These are phyloP conservation scores for Piezodorus guildinii DNA, from an alignment of 1,140 invertebrate genomes.

Conservation along the genomic window DNA sequence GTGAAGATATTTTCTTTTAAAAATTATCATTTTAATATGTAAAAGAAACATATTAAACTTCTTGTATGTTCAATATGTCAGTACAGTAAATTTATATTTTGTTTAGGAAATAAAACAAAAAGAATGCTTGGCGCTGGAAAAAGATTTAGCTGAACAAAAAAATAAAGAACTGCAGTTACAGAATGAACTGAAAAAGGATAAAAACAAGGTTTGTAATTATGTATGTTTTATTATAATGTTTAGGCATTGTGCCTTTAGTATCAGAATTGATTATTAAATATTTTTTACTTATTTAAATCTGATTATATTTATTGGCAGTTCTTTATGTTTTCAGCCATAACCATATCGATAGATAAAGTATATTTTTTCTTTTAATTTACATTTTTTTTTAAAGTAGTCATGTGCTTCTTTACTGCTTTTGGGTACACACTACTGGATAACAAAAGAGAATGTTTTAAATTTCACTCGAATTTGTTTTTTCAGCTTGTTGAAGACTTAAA, in stretches of 20 bases:
- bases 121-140: constrained; percentile 43
- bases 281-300: no score
- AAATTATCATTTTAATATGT: no score
- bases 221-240: background rate
- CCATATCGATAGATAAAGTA: no score
- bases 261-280: no score
- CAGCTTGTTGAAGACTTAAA: constrained; percentile 48
- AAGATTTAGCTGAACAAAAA: constrained; percentile 40
- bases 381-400: background rate
- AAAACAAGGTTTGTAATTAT: constrained; percentile 33
- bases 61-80: no score
- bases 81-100: background rate
- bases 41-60: background rate
- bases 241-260: no score
- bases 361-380: background rate
- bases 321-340: no score
- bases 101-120: constrained; percentile 29
- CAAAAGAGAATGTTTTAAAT: no score
- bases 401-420: background rate
- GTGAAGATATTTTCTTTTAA: no score
- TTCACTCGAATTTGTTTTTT: constrained; percentile 23
- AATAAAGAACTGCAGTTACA: constrained; percentile 42
- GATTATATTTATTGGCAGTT: no score
- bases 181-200: constrained; percentile 38
- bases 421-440: background rate